phyloP scores from a whole-genome alignment of 2,113 vertebrate species.

The Catagonus wagneri region DNA sequence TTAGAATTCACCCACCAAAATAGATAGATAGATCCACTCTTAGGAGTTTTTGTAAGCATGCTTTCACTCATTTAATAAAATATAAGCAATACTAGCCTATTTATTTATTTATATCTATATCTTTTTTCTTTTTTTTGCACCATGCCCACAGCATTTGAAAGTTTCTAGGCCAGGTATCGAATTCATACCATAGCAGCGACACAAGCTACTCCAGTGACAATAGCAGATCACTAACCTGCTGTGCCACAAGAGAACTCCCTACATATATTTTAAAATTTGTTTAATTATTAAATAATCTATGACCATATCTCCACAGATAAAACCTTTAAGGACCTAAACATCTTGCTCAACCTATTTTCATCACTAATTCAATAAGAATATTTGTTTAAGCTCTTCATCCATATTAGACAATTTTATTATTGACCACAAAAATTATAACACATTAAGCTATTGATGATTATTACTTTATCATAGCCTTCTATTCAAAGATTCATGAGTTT shows the following conservation, averaged over 20 bases:
- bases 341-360: background rate
- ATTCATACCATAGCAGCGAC: no score
- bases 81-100: background rate
- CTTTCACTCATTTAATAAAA: background rate
- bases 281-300: background rate
- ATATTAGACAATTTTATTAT: background rate
- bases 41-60: background rate
- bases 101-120: background rate
- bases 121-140: no score
- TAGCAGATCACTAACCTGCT: no score
- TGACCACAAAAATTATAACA: background rate
- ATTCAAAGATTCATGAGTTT: background rate
- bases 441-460: background rate
- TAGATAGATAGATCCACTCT: background rate
- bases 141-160: no score
- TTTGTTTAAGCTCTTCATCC: background rate
- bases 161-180: no score
- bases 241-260: no score
- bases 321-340: background rate
- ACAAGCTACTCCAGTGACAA: no score
- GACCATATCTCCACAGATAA: background rate
- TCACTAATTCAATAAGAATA: background rate
- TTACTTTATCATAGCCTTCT: background rate
- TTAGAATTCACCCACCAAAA: background rate
- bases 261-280: background rate